These are phyloP conservation scores for Todiramphus chloris DNA, from an alignment of 2,113 vertebrate genomes.

Conservation along the genomic window DNA sequence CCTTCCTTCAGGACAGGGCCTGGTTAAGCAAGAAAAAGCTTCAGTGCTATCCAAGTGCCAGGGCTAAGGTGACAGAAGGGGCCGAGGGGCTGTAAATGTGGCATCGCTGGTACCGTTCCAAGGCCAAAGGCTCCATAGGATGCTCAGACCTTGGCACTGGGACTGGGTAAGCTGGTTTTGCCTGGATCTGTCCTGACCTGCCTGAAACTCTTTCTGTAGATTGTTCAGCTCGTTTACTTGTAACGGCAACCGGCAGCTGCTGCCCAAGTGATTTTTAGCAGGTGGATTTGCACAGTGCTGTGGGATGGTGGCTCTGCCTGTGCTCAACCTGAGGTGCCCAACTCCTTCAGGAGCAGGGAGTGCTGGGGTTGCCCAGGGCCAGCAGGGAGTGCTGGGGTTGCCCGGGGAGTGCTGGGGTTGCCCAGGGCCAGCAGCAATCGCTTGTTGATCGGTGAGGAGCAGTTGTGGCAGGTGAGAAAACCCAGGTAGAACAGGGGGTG, in stretches of 20 bases:
- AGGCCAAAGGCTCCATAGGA: rapidly evolving
- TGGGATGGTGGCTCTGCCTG: rapidly evolving
- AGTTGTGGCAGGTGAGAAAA: no score
- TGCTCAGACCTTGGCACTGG: background rate
- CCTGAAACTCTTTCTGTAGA: background rate
- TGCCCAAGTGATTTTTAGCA: background rate
- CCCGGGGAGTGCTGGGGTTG: background rate
- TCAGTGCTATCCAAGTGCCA: no score
- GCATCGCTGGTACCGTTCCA: rapidly evolving
- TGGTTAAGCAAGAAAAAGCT: background rate
- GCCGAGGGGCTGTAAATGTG: rapidly evolving
- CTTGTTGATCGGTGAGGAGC: no score
- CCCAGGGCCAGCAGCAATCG: rapidly evolving
- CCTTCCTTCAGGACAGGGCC: background rate
- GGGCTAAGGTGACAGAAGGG: background rate
- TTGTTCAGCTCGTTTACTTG: background rate
- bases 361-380: no score
- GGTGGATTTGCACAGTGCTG: rapidly evolving
- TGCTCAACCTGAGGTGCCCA: rapidly evolving
- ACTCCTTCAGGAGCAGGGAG: no score
- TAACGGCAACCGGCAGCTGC: background rate
- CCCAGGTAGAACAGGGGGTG: rapidly evolving
- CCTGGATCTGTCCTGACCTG: background rate
- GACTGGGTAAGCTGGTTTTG: background rate
- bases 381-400: background rate